Percentiles rank a stretch among this genome's conserved stretches.
Evolutionary conservation across 1,140 invertebrate genomes (phyloP).

Genomic region (Druon quercuslanigerum): DNA sequence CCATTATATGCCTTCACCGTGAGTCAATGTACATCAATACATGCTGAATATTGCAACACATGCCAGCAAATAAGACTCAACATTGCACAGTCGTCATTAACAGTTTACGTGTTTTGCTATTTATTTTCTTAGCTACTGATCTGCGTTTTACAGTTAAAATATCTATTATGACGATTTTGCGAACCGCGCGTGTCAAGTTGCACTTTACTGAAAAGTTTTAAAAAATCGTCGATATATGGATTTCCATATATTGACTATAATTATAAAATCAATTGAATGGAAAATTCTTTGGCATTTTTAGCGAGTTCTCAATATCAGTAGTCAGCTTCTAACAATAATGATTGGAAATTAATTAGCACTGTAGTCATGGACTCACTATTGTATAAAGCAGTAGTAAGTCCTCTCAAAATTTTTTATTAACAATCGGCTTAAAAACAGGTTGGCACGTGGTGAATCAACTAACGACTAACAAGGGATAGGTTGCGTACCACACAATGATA

Average conservation of each 20-base stretch:
- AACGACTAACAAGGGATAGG: slow-evolving; percentile 72
- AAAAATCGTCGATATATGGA: neutral
- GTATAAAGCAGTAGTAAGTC: slow-evolving; percentile 49
- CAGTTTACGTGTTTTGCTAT: neutral
- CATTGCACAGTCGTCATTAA: slow-evolving; percentile 15
- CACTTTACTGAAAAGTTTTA: neutral
- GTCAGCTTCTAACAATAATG: too few relatives aligned
- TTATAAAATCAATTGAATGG: too few relatives aligned
- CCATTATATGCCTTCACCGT: slow-evolving; percentile 68
- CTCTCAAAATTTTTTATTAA: slow-evolving; percentile 58
- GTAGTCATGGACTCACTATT: too few relatives aligned
- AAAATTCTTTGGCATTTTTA: too few relatives aligned
- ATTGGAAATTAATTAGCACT: too few relatives aligned
- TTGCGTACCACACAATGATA: slow-evolving; percentile 59
- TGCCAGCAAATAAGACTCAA: slow-evolving; percentile 16
- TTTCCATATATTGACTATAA: too few relatives aligned
- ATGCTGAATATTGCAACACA: slow-evolving; percentile 29
- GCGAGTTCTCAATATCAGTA: too few relatives aligned
- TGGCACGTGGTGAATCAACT: slow-evolving; percentile 71
- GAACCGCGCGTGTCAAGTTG: neutral
- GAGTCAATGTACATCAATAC: slow-evolving; percentile 54
- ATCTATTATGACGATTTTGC: neutral
- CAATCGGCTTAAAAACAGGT: slow-evolving; percentile 67
- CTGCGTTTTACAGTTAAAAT: neutral
- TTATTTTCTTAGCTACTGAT: neutral